phyloP scores from a whole-genome alignment of 1,140 invertebrate species.

The Vollenhovia emeryi region DNA sequence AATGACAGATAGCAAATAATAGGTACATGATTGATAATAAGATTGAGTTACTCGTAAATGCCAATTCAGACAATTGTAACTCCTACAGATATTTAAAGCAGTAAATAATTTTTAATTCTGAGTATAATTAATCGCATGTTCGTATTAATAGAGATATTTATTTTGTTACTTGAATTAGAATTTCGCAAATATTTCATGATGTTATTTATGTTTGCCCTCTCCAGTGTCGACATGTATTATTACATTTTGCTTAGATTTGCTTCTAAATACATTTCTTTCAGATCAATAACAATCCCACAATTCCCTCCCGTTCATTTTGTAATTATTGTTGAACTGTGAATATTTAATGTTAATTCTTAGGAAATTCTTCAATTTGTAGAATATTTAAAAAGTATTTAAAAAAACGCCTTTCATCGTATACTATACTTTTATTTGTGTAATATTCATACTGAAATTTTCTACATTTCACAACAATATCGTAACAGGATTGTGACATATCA shows the following conservation, averaged over 20 bases:
- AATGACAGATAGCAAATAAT: not conserved
- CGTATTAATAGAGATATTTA: not conserved
- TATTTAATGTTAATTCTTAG: not conserved
- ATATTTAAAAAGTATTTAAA: not conserved
- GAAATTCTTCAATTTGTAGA: not conserved
- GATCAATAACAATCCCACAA: not conserved
- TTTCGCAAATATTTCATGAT: not conserved
- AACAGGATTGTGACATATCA: slow-evolving; percentile 21
- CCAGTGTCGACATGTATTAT: not conserved
- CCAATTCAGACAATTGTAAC: not conserved
- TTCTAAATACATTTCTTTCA: not conserved
- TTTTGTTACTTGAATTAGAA: not conserved
- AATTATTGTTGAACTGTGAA: not conserved
- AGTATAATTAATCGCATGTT: not conserved
- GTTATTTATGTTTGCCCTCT: not conserved
- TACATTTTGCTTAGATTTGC: not conserved
- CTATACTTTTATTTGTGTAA: slow-evolving; percentile 43
- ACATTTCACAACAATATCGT: not conserved
- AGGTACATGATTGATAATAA: not conserved
- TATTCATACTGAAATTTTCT: not conserved
- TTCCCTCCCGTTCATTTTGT: not conserved
- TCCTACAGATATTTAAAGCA: too few species aligned
- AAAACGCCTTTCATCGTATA: not conserved
- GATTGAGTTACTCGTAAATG: not conserved
- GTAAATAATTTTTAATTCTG: not conserved